Evolutionary conservation across 1,140 invertebrate species (phyloP).

Genomic region (Leptinotarsa lineolata): DNA sequence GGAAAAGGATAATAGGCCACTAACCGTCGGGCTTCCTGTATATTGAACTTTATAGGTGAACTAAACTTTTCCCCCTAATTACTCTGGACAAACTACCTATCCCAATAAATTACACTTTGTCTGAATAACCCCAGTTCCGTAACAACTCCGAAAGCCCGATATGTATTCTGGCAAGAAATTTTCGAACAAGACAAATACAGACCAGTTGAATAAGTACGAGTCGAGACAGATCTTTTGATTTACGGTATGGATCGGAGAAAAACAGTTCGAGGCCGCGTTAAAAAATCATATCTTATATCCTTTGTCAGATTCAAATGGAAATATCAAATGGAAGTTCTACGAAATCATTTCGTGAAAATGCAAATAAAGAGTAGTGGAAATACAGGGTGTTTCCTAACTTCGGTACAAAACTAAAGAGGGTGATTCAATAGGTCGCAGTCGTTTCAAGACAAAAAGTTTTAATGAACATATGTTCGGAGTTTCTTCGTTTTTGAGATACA

Average conservation of each 20-base stretch:
- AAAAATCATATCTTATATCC: background rate
- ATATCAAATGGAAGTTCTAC: too few relatives aligned
- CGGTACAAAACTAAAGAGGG: too few relatives aligned
- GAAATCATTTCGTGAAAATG: too few relatives aligned
- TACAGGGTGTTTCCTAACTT: too few relatives aligned
- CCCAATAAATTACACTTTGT: background rate
- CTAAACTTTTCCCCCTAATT: background rate
- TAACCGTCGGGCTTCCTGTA: background rate
- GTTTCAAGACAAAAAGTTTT: too few relatives aligned
- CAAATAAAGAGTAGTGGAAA: too few relatives aligned
- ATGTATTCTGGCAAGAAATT: background rate
- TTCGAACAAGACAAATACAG: conserved; percentile 2
- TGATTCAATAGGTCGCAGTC: too few relatives aligned
- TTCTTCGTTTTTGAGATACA: too few relatives aligned
- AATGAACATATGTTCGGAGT: too few relatives aligned
- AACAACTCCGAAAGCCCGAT: background rate
- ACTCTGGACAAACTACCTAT: background rate
- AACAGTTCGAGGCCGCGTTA: background rate
- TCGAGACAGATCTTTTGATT: background rate
- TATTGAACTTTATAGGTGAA: conserved; percentile 6
- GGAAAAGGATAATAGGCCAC: background rate
- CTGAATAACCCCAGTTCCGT: background rate
- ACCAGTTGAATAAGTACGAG: background rate
- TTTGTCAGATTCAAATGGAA: too few relatives aligned
- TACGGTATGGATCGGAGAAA: background rate